These are phyloP conservation scores for Timema cristinae DNA, from an alignment of 2,888 invertebrate species.

Conservation along the genomic window DNA sequence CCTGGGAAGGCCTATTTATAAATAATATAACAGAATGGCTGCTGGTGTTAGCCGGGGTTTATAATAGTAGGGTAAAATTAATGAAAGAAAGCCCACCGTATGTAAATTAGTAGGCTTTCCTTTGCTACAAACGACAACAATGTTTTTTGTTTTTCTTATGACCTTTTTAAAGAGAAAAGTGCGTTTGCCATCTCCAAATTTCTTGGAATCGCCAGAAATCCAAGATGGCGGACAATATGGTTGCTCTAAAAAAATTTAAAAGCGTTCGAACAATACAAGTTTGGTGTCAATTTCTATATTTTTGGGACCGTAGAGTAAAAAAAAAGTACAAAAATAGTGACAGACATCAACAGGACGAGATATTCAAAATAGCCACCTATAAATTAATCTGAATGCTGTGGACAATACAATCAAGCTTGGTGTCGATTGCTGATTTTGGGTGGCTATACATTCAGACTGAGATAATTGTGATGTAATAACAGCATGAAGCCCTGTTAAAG, in stretches of 20 bases:
- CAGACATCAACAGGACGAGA: background rate
- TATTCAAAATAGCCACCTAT: background rate
- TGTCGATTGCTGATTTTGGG: too few species aligned
- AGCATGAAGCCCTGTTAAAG: too few species aligned
- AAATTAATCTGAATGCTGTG: background rate
- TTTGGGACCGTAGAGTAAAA: background rate
- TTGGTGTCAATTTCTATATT: background rate
- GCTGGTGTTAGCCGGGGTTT: too few species aligned
- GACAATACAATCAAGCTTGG: too few species aligned
- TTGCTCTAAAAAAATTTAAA: background rate
- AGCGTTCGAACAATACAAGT: background rate
- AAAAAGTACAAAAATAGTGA: background rate
- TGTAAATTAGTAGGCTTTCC: too few species aligned
- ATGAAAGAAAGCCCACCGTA: too few species aligned
- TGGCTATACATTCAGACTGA: too few species aligned
- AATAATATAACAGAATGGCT: too few species aligned
- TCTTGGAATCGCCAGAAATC: slow-evolving; percentile 6
- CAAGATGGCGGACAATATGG: background rate
- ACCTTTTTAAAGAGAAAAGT: background rate
- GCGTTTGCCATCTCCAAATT: background rate
- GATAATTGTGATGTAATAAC: too few species aligned
- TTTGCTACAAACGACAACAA: too few species aligned
- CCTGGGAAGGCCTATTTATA: too few species aligned
- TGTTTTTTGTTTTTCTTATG: background rate
- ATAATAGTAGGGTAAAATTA: too few species aligned